These are phyloP conservation scores for Zapornia atra DNA, from an alignment of 2,113 vertebrate genomes.

Conservation along the genomic window DNA sequence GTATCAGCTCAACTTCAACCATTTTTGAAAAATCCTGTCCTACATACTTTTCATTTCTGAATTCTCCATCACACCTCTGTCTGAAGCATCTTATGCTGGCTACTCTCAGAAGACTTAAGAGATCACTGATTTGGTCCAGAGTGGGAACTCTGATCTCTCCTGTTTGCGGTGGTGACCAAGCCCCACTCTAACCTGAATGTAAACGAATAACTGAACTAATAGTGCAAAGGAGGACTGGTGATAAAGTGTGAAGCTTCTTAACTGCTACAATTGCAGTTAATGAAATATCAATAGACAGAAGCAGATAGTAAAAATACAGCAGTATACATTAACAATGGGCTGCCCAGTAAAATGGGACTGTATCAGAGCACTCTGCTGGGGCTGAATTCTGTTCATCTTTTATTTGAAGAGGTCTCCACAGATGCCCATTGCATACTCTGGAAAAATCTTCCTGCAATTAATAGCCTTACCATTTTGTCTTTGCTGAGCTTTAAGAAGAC, in stretches of 20 bases:
- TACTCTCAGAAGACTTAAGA: background rate
- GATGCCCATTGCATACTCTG: background rate
- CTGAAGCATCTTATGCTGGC: background rate
- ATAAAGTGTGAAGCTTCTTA: background rate
- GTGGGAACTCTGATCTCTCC: background rate
- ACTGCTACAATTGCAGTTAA: background rate
- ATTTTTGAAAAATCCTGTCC: background rate
- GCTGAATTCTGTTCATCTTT: background rate
- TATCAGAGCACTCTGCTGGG: background rate
- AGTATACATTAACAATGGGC: background rate
- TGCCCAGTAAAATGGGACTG: background rate
- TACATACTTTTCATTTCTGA: background rate
- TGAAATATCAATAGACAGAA: background rate
- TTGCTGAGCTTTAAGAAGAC: constrained; percentile 19
- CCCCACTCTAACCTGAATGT: background rate
- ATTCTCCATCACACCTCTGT: background rate
- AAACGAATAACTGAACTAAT: background rate
- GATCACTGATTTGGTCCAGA: background rate
- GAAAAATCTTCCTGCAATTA: background rate
- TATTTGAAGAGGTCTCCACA: background rate
- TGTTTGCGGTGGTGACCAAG: background rate
- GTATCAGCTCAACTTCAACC: background rate
- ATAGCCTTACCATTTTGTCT: background rate
- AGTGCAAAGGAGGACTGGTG: background rate
- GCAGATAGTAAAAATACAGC: background rate